phyloP scores from a whole-genome alignment of 2,113 vertebrate species.

The Polypterus senegalus region DNA sequence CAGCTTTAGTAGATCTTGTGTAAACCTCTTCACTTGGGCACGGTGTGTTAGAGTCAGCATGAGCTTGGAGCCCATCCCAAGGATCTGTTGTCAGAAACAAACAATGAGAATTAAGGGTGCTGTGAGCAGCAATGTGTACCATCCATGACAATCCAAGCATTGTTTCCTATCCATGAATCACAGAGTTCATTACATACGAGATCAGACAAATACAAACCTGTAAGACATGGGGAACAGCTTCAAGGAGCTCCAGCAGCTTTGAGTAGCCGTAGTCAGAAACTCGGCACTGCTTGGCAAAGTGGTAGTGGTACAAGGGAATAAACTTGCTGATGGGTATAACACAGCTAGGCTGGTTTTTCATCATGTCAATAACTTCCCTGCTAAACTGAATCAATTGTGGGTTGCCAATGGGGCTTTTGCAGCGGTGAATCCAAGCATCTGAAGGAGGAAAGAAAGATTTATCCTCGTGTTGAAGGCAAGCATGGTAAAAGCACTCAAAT shows the following conservation, averaged over 20 bases:
- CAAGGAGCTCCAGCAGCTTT: conserved; percentile 82
- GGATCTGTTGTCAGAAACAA: conserved; percentile 54
- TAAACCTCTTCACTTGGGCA: conserved; percentile 93
- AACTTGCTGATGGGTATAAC: conserved; percentile 80
- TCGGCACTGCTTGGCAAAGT: conserved; percentile 92
- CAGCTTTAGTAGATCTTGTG: conserved; percentile 86
- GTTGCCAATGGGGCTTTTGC: conserved; percentile 89
- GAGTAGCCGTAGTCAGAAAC: conserved; percentile 94
- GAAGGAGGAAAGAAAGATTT: conserved; percentile 4
- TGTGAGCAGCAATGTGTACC: too few species aligned
- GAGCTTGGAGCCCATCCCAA: conserved; percentile 87
- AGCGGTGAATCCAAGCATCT: conserved; percentile 88
- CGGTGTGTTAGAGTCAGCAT: conserved; percentile 85
- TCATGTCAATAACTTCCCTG: conserved; percentile 83
- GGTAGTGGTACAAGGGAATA: conserved; percentile 90
- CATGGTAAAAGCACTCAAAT: too few species aligned
- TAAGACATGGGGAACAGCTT: conserved; percentile 88
- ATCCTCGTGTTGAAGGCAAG: not conserved
- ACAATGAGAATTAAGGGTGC: too few species aligned
- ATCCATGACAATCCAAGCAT: too few species aligned
- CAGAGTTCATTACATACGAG: not conserved
- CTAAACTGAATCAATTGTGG: conserved; percentile 96
- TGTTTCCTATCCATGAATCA: not conserved
- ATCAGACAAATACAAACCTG: conserved; percentile 51
- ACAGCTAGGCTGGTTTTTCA: conserved; percentile 77